Evolutionary conservation across 64 coral and sea anemone genomes (phyloP), one percentile per base, ranked within the genome.

Genomic region (Montipora foliosa): DNA sequence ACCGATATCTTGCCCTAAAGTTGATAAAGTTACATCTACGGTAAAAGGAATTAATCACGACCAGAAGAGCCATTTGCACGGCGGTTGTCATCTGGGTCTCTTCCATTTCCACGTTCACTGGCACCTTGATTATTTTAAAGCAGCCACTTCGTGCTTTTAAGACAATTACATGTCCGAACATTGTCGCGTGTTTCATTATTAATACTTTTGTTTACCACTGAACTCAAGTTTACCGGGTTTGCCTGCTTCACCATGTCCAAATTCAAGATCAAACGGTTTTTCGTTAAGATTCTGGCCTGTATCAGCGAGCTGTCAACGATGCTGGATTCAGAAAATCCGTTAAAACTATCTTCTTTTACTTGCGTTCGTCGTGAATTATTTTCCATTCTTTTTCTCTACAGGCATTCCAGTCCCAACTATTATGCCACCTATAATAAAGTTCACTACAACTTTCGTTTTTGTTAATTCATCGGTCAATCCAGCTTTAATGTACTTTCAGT

Each of bases 141-240:
- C 9, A 2, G 77, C 67, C 45, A 16, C 46, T 17, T 57, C 11
- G 11, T 8, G 53, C 11, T 11, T 57, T 57, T 57, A 11, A 57
- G 53, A 57, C 11, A 8, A 6, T 57, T 57, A 11, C 11, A 11
- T 6, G 53, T 57, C 76, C 77, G 14, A 60, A 7, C 13, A 67
- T 90, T 12, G 59, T 80, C 46, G 4, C 78, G 6, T 24, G 77
- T 24, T 25, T 90, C 5, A 45, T 90, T 2, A 12, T 71, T 12
- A 95, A 44, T 19, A 93, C 93, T 80, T 87, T 81, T 13, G 91
- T 90, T 77, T 89, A 89, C 6, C 86, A 98, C 48, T 22, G 95
- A 95, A 67, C 96, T 91, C 66, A 37, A 37, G 37, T 37, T 37
- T 94, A 95, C 50, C 89, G 93, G 57, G 93, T 95, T 60, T 93